These are phyloP conservation scores for Todiramphus chloris DNA, from an alignment of 2,113 vertebrate species.

Conservation along the genomic window DNA sequence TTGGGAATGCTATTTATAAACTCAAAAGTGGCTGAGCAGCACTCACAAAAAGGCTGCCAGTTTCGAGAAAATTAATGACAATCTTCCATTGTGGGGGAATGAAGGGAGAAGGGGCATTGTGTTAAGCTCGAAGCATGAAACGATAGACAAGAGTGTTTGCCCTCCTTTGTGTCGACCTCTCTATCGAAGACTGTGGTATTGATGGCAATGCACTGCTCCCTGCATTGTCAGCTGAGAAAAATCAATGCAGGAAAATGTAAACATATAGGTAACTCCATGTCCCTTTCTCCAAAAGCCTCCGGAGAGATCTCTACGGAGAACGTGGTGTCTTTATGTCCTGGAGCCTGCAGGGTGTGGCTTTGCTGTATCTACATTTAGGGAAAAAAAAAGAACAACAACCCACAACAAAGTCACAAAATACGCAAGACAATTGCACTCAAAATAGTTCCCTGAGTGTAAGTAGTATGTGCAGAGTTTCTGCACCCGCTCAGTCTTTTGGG, in stretches of 20 bases:
- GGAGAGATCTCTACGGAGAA: neutral
- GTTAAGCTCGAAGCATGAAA: neutral
- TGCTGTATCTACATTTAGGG: neutral
- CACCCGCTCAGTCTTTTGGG: neutral
- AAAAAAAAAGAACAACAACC: neutral
- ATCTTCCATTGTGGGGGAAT: neutral
- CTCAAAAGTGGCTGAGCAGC: neutral
- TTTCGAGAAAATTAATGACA: neutral
- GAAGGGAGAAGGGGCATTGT: neutral
- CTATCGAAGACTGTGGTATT: neutral
- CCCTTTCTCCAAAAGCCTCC: neutral
- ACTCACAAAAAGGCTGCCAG: neutral
- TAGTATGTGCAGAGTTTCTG: neutral
- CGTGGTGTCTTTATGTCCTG: neutral
- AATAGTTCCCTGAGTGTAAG: neutral
- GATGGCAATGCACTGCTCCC: neutral
- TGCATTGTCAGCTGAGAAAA: neutral
- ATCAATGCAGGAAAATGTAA: neutral
- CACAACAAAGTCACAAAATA: neutral
- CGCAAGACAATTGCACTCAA: neutral
- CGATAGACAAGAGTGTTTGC: neutral
- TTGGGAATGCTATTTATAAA: constrained; percentile 19
- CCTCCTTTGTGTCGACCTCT: neutral
- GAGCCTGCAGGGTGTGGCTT: neutral
- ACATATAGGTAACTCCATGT: neutral